phyloP scores from a whole-genome alignment of 2,888 invertebrate species.

The Charanyca ferruginea region DNA sequence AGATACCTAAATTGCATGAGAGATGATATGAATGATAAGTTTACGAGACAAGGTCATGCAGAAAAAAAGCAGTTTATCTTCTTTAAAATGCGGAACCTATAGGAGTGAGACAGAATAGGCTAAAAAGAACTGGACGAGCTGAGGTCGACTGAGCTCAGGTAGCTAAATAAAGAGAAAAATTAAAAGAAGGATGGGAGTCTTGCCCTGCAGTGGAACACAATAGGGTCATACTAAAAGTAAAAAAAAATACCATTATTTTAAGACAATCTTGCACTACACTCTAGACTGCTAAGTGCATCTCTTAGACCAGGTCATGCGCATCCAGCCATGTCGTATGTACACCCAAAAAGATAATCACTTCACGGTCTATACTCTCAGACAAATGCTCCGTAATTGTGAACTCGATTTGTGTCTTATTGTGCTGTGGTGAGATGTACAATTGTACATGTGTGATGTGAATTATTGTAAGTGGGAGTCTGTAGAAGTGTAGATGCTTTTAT shows the following conservation, averaged over 20 bases:
- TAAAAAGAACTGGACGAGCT: too few species aligned
- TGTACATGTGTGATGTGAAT: conserved; percentile 10
- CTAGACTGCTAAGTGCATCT: conserved; percentile 47
- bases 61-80: neutral
- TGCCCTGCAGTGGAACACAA: too few species aligned
- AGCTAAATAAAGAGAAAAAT: too few species aligned
- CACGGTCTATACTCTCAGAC: conserved; percentile 62
- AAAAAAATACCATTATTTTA: neutral
- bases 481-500: conserved; percentile 7
- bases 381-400: conserved; percentile 43
- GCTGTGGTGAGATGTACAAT: conserved; percentile 1
- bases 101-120: too few species aligned
- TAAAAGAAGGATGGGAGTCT: too few species aligned
- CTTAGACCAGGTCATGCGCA: conserved; percentile 66
- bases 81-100: too few species aligned
- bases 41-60: neutral
- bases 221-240: too few species aligned
- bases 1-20: too few species aligned
- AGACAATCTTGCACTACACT: conserved; percentile 12
- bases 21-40: neutral
- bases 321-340: conserved; percentile 62
- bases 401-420: conserved; percentile 35
- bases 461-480: neutral
- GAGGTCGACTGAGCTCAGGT: too few species aligned
- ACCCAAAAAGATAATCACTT: conserved; percentile 68